Conservation (phyloP, 1,140 invertebrate species). For the Plectrocnemia conspersa region DNA sequence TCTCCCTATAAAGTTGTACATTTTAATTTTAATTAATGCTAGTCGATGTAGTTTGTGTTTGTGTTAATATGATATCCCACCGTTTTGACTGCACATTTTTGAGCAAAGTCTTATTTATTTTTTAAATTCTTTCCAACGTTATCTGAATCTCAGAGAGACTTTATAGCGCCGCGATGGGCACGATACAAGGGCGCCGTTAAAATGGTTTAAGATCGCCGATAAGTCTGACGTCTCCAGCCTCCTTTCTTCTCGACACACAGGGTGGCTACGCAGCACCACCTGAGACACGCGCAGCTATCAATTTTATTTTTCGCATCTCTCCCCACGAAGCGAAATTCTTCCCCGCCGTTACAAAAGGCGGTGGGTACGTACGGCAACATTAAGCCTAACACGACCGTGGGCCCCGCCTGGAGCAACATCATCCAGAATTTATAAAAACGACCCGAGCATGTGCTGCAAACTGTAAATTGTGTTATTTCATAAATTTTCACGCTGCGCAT, state of each 20-base stretch:
- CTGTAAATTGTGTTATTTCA: slow-evolving; percentile 24
- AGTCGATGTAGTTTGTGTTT: too few species aligned
- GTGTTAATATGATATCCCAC: too few species aligned
- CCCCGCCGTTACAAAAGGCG: slow-evolving; percentile 18
- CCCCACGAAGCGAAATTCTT: slow-evolving; percentile 5
- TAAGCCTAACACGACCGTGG: slow-evolving; percentile 17
- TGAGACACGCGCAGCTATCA: slow-evolving; percentile 16
- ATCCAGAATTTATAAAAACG: slow-evolving; percentile 28
- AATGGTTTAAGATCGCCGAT: slow-evolving; percentile 21
- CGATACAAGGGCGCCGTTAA: slow-evolving; percentile 14
- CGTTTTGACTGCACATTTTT: too few species aligned
- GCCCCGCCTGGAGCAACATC: slow-evolving; percentile 17
- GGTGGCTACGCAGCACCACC: slow-evolving; percentile 6
- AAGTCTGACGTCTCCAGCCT: slow-evolving; percentile 10
- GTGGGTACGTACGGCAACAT: too few species aligned
- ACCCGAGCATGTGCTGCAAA: slow-evolving; percentile 20
- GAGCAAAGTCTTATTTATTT: too few species aligned
- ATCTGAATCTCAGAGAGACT: too few species aligned
- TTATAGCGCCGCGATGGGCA: too few species aligned
- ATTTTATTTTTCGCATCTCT: slow-evolving; percentile 18
- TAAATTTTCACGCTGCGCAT: slow-evolving; percentile 18
- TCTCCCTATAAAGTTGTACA: too few species aligned
- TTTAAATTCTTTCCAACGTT: too few species aligned
- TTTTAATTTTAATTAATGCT: too few species aligned
- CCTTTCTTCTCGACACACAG: neutral